Conservation (phyloP, 1,140 invertebrate genomes). For the Apis cerana region DNA sequence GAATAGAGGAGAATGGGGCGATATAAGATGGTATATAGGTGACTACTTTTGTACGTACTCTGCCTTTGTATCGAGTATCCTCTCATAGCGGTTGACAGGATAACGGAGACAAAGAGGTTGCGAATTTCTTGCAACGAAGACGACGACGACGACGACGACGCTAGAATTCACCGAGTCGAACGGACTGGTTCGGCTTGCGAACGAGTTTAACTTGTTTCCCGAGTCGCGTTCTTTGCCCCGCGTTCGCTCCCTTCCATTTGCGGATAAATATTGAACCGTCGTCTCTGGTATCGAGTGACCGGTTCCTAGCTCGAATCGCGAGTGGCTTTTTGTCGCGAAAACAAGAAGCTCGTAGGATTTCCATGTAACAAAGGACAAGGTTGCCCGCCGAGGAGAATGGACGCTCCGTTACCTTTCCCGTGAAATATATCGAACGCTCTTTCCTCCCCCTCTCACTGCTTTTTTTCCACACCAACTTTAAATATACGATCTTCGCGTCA, state of each 20-base stretch:
- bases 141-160: no score
- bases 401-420: not conserved
- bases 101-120: constrained; percentile 11
- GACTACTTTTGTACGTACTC: not conserved
- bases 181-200: not conserved
- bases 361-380: constrained; percentile 10
- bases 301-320: not conserved
- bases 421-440: constrained; percentile 15
- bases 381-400: not conserved
- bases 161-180: not conserved
- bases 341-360: constrained; percentile 7
- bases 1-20: no score
- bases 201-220: not conserved
- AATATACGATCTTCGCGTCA: constrained; percentile 42
- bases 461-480: constrained; percentile 25
- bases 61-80: not conserved
- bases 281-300: no score
- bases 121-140: constrained; percentile 2
- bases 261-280: constrained; percentile 13
- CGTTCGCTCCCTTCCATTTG: not conserved
- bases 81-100: not conserved
- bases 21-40: no score
- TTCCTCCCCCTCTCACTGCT: not conserved
- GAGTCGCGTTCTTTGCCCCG: not conserved
- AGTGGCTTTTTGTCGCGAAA: not conserved